Base-by-base conservation (phyloP, 2,888 invertebrate genomes). In the Clusia tigrina region DNA sequence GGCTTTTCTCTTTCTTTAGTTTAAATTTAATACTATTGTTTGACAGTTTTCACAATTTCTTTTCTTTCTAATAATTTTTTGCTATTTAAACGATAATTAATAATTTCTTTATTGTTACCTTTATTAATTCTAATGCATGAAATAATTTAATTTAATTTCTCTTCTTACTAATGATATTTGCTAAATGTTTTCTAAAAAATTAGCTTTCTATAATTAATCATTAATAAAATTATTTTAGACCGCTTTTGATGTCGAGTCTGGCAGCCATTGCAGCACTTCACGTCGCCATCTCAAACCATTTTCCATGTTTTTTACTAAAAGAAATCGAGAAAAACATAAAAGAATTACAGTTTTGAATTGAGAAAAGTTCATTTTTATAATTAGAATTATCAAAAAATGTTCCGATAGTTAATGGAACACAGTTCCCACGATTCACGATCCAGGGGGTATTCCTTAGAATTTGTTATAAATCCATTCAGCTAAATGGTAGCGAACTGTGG, bases 211-310 rank as follows among this genome's bases (percentile, higher is more conserved):
- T 32, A 32, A 32, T 32, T 32, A 5, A 32, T 59, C n/a, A n/a
- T 52, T 71, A 76, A 74, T 77, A 78, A 76, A 76, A 71, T 70
- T 76, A 74, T 70, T 72, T 80, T 82, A 81, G 72, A 83, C 83
- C 77, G 83, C 80, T 78, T 83, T 83, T 77, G 82, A 82, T 79
- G 83, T 81, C 80, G 81, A 81, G 78, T 83, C 82, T 80, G 83
- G 83, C 79, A 83, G 81, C 83, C 81, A 83, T 77, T 82, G 83
- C 79, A 83, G 78, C 79, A 83, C 81, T 77, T 83, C 83, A 77
- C 82, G 82, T 72, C 82, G 83, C 83, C 83, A 82, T 77, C 80
- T 82, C 77, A 83, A 78, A 80, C 82, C 81, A 73, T 80, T 78
- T 76, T 81, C 79, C 78, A 81, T 78, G 71, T 78, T 78, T 83